Conservation (phyloP, 2,888 invertebrate genomes). For the Noctuana brunneofusca region DNA sequence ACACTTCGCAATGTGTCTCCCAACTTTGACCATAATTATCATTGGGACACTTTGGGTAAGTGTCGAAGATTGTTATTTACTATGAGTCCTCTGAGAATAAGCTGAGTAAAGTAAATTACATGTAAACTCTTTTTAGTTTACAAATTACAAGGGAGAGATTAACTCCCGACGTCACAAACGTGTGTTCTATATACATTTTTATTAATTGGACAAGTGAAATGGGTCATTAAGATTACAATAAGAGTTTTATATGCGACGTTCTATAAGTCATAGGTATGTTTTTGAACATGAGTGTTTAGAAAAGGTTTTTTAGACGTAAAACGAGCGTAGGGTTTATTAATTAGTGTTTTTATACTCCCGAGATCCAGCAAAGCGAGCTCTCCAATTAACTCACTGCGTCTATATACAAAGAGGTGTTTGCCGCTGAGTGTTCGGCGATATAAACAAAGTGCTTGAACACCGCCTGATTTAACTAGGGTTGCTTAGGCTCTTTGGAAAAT, state of each 20-base stretch:
- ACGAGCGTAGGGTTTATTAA: conserved; percentile 17
- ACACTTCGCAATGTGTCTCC: conserved; percentile 28
- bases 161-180: background rate
- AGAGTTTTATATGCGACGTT: background rate
- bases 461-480: conserved; percentile 14
- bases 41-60: conserved; percentile 4
- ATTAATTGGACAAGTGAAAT: background rate
- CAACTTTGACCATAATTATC: conserved; percentile 20
- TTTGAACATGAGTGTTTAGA: background rate
- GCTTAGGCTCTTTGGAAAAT: conserved; percentile 6
- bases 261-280: background rate
- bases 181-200: no score
- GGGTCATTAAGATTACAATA: background rate
- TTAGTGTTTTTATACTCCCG: conserved; percentile 23
- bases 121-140: background rate
- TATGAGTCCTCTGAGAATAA: background rate
- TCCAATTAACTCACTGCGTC: conserved; percentile 28
- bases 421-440: conserved; percentile 9
- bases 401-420: conserved; percentile 20
- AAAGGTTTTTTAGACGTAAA: background rate
- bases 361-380: conserved; percentile 11
- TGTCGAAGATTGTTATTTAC: background rate
- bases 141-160: background rate
- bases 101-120: background rate
- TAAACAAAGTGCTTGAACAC: conserved; percentile 15